A percentile compares a stretch with the other conserved stretches of the same genome.
These are phyloP conservation scores for Callionymus lyra DNA, from an alignment of 2,113 vertebrate genomes.

Conservation along the genomic window DNA sequence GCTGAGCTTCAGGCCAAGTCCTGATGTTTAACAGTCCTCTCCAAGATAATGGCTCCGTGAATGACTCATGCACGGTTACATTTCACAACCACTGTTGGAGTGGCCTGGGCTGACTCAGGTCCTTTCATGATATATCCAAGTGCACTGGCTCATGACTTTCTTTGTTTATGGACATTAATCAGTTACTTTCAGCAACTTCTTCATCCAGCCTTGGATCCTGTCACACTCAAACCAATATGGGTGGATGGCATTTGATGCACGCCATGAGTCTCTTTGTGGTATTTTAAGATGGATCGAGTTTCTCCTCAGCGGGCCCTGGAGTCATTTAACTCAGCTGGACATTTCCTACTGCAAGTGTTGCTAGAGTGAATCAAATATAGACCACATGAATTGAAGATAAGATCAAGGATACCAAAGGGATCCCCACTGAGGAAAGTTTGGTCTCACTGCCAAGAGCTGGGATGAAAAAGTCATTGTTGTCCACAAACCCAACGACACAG, in stretches of 20 bases:
- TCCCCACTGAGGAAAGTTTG: background rate
- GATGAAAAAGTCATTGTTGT: too few relatives aligned
- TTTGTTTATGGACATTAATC: conserved; percentile 19
- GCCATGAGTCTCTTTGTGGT: conserved; percentile 1
- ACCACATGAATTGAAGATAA: background rate
- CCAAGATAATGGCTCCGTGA: conserved; percentile 30
- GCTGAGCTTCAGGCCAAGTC: conserved; percentile 28
- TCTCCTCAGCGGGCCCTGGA: background rate
- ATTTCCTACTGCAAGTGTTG: background rate
- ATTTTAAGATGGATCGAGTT: background rate
- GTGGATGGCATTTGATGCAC: background rate
- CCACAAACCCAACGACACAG: too few relatives aligned
- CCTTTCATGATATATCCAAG: background rate
- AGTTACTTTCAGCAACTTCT: conserved; percentile 8
- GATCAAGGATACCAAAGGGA: background rate
- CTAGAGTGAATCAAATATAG: too few relatives aligned
- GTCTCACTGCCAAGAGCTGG: background rate
- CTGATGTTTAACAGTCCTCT: conserved; percentile 39
- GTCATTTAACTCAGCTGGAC: background rate
- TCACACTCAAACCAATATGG: background rate
- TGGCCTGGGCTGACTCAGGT: conserved; percentile 27
- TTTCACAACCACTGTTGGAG: conserved; percentile 30
- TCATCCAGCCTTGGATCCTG: background rate
- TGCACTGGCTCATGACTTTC: conserved; percentile 1
- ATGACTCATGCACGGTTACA: conserved; percentile 34